Base-by-base conservation (phyloP, 2,113 vertebrate species). In the Agelaius phoeniceus region DNA sequence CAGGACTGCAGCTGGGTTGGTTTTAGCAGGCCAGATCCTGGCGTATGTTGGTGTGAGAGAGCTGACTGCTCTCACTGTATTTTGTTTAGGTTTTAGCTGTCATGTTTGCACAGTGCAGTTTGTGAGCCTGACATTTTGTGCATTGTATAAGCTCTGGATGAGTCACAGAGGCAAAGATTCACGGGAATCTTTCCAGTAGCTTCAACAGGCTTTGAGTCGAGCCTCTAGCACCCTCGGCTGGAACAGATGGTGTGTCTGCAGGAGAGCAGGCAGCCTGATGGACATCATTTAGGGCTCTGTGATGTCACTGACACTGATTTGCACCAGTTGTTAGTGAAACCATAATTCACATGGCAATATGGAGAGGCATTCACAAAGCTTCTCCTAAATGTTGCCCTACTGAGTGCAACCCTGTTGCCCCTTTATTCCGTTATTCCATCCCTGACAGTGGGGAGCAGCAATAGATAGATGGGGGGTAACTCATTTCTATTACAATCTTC, bases 141-240 rank as follows among this genome's bases (percentile, higher is more conserved):
- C 57, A 28, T 74, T 62, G 51, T 85, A 39, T 89, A 89, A 96
- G 77, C 76, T 90, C 55, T 0, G 2, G 71, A 68, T 97, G 95
- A 95, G 65, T 97, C 94, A 94, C 43, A 26, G 62, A 77, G 51
- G 72, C 61, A 66, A 80, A 80, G 82, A 90, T 74, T 83, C 35
- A 44, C 1, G 35, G 69, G 66, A 96, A 68, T n/a, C 46, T 37
- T 80, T 93, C 75, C 82, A 88, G 76, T 62, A 63, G 35, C 46
- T 90, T 87, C 80, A 84, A 20, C 6, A 49, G 49, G 52, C 62
- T 94, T 94, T 88, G 57, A 66, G 21, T 93, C 39, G 21, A 84
- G 57, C 49, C 61, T 84, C 44, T 66, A 84, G 93, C 44, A 59
- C 54, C 82, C 84, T 68, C 20, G 33, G 13, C 39, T 85, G 69